phyloP scores from a whole-genome alignment of 2,113 vertebrate species.

The Cyprinodon brontotheroides region DNA sequence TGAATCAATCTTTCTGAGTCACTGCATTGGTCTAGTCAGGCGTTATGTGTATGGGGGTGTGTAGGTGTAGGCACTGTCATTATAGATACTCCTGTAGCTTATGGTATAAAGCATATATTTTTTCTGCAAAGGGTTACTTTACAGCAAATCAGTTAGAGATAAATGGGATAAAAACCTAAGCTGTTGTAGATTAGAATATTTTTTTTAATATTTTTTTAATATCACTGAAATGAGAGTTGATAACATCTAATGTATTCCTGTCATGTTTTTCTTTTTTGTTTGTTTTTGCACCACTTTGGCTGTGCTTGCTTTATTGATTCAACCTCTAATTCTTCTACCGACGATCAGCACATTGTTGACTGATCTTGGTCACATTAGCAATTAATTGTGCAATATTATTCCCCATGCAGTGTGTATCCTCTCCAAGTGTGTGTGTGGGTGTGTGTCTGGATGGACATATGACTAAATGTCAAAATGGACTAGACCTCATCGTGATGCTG shows the following conservation, averaged over 20 bases:
- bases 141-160: neutral
- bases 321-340: neutral
- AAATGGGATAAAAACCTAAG: neutral
- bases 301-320: neutral
- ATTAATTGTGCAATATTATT: neutral
- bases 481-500: conserved; percentile 57
- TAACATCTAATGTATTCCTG: neutral
- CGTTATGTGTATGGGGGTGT: conserved; percentile 23
- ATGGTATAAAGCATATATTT: neutral
- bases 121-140: neutral
- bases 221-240: neutral
- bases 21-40: conserved; percentile 73
- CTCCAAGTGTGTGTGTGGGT: conserved; percentile 17
- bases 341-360: neutral
- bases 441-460: conserved; percentile 20
- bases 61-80: neutral
- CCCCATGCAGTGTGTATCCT: neutral
- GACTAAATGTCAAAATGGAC: conserved; percentile 57
- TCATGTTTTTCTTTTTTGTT: neutral
- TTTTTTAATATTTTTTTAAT: neutral
- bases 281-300: neutral
- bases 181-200: neutral
- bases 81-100: neutral
- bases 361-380: neutral
- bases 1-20: conserved; percentile 78